Base-by-base conservation (phyloP, 2,888 invertebrate genomes). In the Plusia festucae region DNA sequence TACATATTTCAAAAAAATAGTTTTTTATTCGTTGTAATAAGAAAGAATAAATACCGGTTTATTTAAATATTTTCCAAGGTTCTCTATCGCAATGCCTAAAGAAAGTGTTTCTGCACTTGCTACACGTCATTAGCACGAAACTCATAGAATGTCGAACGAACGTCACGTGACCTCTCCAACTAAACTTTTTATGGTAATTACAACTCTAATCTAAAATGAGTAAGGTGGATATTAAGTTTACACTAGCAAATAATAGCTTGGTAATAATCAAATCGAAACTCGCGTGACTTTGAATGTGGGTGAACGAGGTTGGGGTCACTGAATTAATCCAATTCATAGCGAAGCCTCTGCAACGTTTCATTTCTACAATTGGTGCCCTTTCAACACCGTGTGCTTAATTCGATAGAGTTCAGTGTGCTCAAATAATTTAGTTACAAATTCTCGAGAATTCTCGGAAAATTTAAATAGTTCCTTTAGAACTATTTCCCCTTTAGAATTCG, bases 241-340 rank as follows among this genome's bases (percentile, higher is more conserved):
- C 15, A 15, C 24, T 20, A 15, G 24, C 52, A 24, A 52, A 53
- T 20, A 60, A 61, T 55, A 46, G 53, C 61, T 53, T 22, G 51
- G 68, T 53, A 65, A 79, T 70, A 76, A 75, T 70, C 67, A 73
- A 79, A 83, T 78, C 60, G 60, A 63, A 74, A 65, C 74, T 87
- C 80, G 88, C 89, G 88, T 90, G 89, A 82, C 79, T 82, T 79
- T 78, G 82, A 85, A 89, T 84, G 82, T 86, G 83, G 84, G 82
- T 82, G 80, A 88, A 88, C 78, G 85, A 82, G 90, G 89, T 88
- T 82, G 84, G 80, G 85, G 86, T 81, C 86, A 81, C 68, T 79
- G 82, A 79, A 88, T 88, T 88, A 88, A 88, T 88, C 88, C 87
- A 84, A 87, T 88, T 86, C 80, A 77, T 8, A 70, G 76, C 53